phyloP scores from a whole-genome alignment of 2,113 vertebrate species.

The Tursiops truncatus region DNA sequence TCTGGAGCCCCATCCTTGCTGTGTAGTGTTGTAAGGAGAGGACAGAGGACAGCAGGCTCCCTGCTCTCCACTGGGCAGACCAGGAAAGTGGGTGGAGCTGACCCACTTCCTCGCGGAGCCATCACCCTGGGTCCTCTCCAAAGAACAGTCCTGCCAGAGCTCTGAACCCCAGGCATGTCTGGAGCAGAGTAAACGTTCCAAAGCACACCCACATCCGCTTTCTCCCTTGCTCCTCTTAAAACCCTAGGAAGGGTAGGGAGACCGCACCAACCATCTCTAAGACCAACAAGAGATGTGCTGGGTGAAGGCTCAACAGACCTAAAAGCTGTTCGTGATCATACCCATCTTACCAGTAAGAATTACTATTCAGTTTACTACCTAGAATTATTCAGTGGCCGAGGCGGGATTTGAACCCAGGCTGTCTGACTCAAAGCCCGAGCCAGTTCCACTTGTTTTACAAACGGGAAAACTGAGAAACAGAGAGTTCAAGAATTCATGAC shows the following conservation, averaged over 20 bases:
- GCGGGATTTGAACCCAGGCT: neutral
- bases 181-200: neutral
- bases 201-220: neutral
- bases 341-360: neutral
- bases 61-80: neutral
- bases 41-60: neutral
- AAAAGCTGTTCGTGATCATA: neutral
- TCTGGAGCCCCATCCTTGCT: neutral
- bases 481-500: neutral
- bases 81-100: neutral
- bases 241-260: neutral
- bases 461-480: neutral
- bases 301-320: neutral
- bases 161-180: neutral
- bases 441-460: neutral
- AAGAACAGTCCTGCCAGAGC: neutral
- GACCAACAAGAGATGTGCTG: neutral
- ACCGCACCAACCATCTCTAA: neutral
- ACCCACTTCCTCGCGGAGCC: neutral
- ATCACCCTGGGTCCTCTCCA: neutral
- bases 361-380: neutral
- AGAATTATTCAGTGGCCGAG: neutral
- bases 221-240: neutral
- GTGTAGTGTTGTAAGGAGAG: fast-evolving
- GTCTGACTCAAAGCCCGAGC: neutral